phyloP scores from a whole-genome alignment of 2,888 invertebrate species.

The Sarcophaga carnaria region DNA sequence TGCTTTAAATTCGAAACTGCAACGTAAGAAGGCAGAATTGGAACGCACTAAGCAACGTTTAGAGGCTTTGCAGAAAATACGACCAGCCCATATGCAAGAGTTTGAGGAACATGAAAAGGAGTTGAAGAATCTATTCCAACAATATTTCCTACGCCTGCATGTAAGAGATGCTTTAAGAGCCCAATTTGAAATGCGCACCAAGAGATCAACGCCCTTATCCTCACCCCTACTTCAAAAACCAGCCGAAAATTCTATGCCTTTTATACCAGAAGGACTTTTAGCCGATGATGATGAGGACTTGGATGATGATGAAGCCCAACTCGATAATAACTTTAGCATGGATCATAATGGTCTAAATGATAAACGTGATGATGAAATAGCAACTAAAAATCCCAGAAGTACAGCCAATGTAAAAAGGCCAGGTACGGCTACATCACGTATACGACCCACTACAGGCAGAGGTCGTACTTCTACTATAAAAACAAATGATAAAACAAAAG shows the following conservation, averaged over 20 bases:
- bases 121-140: conserved; percentile 91
- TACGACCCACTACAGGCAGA: conserved; percentile 81
- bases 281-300: conserved; percentile 80
- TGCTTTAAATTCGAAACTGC: conserved; percentile 94
- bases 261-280: conserved; percentile 80
- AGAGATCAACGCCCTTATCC: conserved; percentile 75
- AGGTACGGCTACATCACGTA: conserved; percentile 75
- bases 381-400: conserved; percentile 67
- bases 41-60: conserved; percentile 96
- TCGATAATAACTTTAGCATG: conserved; percentile 72
- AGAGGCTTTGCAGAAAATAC: conserved; percentile 96
- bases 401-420: conserved; percentile 72
- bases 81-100: conserved; percentile 98
- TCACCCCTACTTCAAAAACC: conserved; percentile 78
- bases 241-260: conserved; percentile 78
- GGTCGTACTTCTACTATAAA: conserved; percentile 72
- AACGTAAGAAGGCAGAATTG: conserved; percentile 93
- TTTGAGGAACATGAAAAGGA: conserved; percentile 94
- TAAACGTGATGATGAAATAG: conserved; percentile 77
- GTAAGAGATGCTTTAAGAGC: conserved; percentile 94
- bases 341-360: conserved; percentile 77
- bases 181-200: conserved; percentile 84
- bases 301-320: conserved; percentile 71
- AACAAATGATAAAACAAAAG: conserved; percentile 55
- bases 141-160: conserved; percentile 93